A percentile compares a stretch with the other conserved stretches of the same genome.
These are phyloP conservation scores for Saturnia pavonia DNA, from an alignment of 2,888 invertebrate species.

Conservation along the genomic window DNA sequence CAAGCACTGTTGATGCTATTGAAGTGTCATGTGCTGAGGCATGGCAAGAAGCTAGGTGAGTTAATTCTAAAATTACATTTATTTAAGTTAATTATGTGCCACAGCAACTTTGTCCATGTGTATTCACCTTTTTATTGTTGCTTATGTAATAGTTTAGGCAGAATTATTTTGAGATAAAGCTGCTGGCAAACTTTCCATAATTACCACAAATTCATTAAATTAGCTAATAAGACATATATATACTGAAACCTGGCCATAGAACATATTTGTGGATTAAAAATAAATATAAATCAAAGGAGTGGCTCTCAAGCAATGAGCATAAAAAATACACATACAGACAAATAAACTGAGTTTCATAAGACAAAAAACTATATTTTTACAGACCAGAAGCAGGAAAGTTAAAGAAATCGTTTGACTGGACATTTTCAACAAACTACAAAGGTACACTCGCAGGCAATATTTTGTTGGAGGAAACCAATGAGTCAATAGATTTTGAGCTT, in stretches of 20 bases:
- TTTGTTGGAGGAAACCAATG: conserved; percentile 83
- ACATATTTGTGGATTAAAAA: not conserved
- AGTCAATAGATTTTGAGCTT: conserved; percentile 92
- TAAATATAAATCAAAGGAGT: not conserved
- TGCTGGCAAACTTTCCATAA: too few species aligned
- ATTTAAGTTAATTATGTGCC: too few species aligned
- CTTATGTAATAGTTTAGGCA: too few species aligned
- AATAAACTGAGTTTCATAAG: not conserved
- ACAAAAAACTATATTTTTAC: conserved; percentile 34
- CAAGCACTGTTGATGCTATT: conserved; percentile 86
- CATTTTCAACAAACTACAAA: conserved; percentile 95
- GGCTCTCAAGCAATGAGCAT: not conserved
- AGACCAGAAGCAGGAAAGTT: conserved; percentile 90
- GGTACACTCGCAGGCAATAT: conserved; percentile 87
- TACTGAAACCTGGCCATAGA: not conserved
- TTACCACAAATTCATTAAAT: too few species aligned
- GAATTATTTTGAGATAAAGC: too few species aligned
- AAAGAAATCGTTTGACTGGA: conserved; percentile 98
- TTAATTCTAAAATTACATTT: not conserved
- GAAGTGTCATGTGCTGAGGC: conserved; percentile 95
- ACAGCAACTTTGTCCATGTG: too few species aligned
- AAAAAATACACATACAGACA: not conserved
- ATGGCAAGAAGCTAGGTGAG: conserved; percentile 94
- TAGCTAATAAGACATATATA: too few species aligned
- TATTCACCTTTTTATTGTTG: too few species aligned